These are phyloP conservation scores for Heterotis niloticus DNA, from an alignment of 2,113 vertebrate genomes.

Conservation along the genomic window DNA sequence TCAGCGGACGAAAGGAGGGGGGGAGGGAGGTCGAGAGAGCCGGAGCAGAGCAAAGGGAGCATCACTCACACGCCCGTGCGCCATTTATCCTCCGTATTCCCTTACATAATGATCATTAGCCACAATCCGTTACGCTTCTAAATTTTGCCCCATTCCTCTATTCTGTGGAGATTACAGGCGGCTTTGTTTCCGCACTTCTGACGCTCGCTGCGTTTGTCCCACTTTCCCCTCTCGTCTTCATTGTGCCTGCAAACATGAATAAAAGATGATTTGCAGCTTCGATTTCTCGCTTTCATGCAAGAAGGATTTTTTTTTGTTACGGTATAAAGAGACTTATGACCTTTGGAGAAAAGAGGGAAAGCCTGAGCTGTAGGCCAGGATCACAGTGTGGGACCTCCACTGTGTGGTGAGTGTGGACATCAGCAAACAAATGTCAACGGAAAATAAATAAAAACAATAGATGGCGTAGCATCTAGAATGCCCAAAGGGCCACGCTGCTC, in stretches of 20 bases:
- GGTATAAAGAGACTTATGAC: constrained; percentile 15
- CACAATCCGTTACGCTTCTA: background rate
- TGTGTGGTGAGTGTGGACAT: background rate
- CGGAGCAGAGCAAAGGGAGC: background rate
- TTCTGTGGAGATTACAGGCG: constrained; percentile 4
- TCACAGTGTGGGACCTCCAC: background rate
- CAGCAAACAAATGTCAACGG: background rate
- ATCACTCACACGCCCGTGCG: no score
- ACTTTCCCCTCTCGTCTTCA: background rate
- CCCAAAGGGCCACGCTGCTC: background rate
- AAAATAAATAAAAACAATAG: background rate
- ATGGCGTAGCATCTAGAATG: no score
- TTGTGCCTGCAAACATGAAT: constrained; percentile 26
- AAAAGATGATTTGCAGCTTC: constrained; percentile 29
- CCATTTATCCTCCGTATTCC: background rate
- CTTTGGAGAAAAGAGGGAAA: background rate
- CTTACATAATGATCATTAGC: background rate
- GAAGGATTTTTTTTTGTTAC: constrained; percentile 21
- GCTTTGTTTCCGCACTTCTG: background rate
- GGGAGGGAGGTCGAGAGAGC: no score
- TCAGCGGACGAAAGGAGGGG: background rate
- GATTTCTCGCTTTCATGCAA: constrained; percentile 19
- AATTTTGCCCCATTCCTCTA: background rate
- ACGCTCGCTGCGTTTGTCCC: constrained; percentile 12
- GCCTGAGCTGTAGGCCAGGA: background rate